Evolutionary conservation across 2,888 invertebrate species (phyloP), one percentile per base, ranked within the genome.

Genomic region (Aphrophora alni): DNA sequence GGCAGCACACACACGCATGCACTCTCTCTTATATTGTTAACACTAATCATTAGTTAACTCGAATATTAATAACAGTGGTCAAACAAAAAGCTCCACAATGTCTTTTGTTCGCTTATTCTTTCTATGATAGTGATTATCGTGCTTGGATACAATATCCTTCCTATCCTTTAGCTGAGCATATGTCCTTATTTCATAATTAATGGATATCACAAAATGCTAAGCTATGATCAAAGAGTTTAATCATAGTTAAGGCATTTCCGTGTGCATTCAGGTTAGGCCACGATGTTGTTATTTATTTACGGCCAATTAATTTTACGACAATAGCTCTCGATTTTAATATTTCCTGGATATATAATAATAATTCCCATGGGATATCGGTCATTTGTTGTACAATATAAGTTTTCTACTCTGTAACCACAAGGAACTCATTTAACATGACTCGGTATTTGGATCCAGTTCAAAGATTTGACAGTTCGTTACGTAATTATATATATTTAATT

Each of bases 231-330:
- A n/a, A 59, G 21, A 10, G 59, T 21, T 21, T 59, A 59, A 59
- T 59, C 59, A 59, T 59, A 59, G 59, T 21, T 14, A 14, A 14
- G 59, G 5, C 21, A 59, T 59, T 59, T 59, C 59, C 59, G 59
- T 17, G 44, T 44, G 44, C 44, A 33, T 33, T 33, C 33, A 8
- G 5, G 33, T 33, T n/a, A 4, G 33, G 33, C 33, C 33, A 10
- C 10, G 4, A 4, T 44, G 44, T 44, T 44, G 44, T 44, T 44
- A 44, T 44, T 44, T 59, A 59, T 59, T 59, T 59, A 59, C 59
- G 59, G 59, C 59, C 59, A 59, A 59, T 59, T 59, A 59, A 59
- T 59, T 59, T 59, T 14, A 59, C 59, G 59, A 59, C 59, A 59
- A 59, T 59, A 59, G 59, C 17, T 7, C 8, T 14, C 8, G 44